Evolutionary conservation across 2,797 vertebrate genomes (phyloP).

Genomic region (Danionella dracula): DNA sequence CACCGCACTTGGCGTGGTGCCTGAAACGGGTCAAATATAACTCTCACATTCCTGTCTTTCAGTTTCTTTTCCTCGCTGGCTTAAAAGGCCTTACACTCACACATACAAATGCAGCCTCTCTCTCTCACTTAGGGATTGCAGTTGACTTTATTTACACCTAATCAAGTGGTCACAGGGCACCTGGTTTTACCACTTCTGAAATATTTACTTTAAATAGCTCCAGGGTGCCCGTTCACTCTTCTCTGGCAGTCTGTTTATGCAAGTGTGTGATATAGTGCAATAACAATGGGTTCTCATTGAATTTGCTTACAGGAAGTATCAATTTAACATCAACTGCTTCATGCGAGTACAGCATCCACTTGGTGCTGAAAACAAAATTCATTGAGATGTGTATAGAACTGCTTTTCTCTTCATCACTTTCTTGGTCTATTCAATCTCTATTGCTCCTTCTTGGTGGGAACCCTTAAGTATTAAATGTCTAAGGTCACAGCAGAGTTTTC

Average conservation of each 20-base stretch:
- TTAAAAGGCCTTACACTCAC: slow-evolving; percentile 47
- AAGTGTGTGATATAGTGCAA: neutral
- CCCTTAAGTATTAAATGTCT: neutral
- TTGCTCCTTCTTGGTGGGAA: slow-evolving; percentile 1
- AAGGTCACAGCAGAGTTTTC: neutral
- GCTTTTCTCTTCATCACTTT: neutral
- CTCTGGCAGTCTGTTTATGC: neutral
- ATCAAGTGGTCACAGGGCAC: slow-evolving; percentile 42
- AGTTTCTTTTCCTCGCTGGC: slow-evolving; percentile 48
- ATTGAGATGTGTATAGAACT: neutral
- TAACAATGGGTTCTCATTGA: slow-evolving; percentile 2
- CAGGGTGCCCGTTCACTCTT: neutral
- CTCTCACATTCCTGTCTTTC: slow-evolving; percentile 51
- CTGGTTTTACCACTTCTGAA: slow-evolving; percentile 29
- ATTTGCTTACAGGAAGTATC: slow-evolving; percentile 3
- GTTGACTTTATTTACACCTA: slow-evolving; percentile 44
- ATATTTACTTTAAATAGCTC: slow-evolving; percentile 31
- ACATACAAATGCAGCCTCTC: neutral
- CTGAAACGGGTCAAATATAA: slow-evolving; percentile 60
- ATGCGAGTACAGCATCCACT: neutral
- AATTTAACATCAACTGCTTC: neutral
- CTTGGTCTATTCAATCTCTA: neutral
- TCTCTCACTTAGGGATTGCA: slow-evolving; percentile 34
- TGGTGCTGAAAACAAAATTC: neutral
- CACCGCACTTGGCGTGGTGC: slow-evolving; percentile 53